Base-by-base conservation (phyloP, 1,140 invertebrate species). In the Condylostylus longicornis region DNA sequence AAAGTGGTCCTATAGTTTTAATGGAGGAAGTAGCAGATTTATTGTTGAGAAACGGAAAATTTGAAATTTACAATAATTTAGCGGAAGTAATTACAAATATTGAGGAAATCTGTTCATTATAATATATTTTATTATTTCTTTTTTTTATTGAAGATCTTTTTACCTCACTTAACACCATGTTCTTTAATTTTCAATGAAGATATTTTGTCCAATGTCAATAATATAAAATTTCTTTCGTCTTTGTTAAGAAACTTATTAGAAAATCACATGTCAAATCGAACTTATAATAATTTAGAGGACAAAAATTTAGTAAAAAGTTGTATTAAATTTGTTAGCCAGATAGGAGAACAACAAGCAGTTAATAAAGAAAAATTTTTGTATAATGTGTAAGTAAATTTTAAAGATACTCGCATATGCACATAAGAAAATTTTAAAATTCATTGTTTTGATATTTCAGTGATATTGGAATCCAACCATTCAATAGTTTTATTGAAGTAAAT, bases 401-500 rank as follows among this genome's bases (percentile, higher is more conserved):
- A 30, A 9, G 10, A 30, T n/a, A 30, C 10, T 30, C 10, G 13
- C 15, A 30, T 30, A 9, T 30, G 5, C 15, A 8, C 6, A 9
- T 30, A 8, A 30, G 10, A 30, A n/a, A 9, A 30, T 30, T 30
- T 14, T 30, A 30, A 30, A 14, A 30, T 30, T 8, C 15, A 30
- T 33, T 33, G 17, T 23, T 23, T 35, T 35, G 12, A 22, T 22
- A n/a, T 15, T 29, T 27, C 25, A 28, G 15, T 8, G 6, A 21
- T 17, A 8, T 37, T 15, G 4, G 28, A 5, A 42, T 44, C 4
- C 35, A 50, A 30, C 41, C 40, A 5, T 51, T 48, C 31, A 42
- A 50, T 5, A 31, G 39, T 7, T 49, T 59, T 32, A 38, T 56
- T 23, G 45, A 63, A 21, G 51, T 64, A 8, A 49, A 65, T 17